A percentile compares a stretch with the other conserved stretches of the same genome.
These are phyloP conservation scores for Dilophus febrilis DNA, from an alignment of 2,888 invertebrate genomes.

Conservation along the genomic window DNA sequence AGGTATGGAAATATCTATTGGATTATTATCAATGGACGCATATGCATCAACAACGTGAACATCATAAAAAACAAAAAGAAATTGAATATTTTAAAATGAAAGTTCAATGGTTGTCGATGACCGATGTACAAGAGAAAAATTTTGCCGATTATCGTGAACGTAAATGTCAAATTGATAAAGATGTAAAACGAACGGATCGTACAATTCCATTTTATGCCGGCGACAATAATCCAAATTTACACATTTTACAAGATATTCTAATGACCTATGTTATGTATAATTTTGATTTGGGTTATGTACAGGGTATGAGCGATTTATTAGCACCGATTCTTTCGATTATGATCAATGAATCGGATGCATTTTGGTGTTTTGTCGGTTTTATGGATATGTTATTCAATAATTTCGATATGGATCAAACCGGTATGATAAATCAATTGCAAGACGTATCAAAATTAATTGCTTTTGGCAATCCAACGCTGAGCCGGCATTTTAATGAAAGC, in stretches of 20 bases:
- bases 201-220: conserved; percentile 84
- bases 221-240: conserved; percentile 77
- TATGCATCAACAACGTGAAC: conserved; percentile 50
- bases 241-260: conserved; percentile 72
- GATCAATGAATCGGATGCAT: conserved; percentile 87
- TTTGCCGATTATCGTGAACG: conserved; percentile 79
- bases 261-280: conserved; percentile 99
- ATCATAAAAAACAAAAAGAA: conserved; percentile 50
- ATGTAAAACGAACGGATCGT: conserved; percentile 90
- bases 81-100: conserved; percentile 92
- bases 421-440: conserved; percentile 83
- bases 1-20: conserved; percentile 90
- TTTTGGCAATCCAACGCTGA: conserved; percentile 69
- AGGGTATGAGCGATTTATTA: conserved; percentile 95
- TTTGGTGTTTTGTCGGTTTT: conserved; percentile 98
- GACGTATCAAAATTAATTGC: conserved; percentile 68
- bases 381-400: conserved; percentile 87
- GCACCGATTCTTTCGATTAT: conserved; percentile 81
- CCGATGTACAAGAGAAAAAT: conserved; percentile 66
- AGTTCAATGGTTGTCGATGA: conserved; percentile 87
- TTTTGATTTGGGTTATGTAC: conserved; percentile 90
- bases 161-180: conserved; percentile 91
- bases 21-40: conserved; percentile 77
- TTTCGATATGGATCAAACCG: conserved; percentile 92
- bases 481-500: conserved; percentile 54